Evolutionary conservation across 1,140 invertebrate genomes (phyloP).

Genomic region (Lepidurus couesii): DNA sequence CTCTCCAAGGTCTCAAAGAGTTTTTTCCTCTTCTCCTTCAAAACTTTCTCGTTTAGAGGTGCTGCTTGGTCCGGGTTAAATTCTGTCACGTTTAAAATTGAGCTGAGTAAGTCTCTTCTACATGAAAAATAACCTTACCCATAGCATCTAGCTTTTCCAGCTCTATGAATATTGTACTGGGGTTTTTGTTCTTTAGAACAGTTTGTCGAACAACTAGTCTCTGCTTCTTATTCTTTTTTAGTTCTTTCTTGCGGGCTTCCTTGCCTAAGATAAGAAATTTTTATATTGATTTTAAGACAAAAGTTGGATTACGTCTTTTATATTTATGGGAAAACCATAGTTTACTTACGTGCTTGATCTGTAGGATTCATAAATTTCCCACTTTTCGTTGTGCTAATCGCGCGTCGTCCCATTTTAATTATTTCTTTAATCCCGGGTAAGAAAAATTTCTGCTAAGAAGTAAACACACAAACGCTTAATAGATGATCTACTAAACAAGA

Average conservation of each 20-base stretch:
- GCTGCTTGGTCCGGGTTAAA: constrained; percentile 91
- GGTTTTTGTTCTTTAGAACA: constrained; percentile 97
- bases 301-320: constrained; percentile 17
- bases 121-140: constrained; percentile 55
- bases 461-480: neutral
- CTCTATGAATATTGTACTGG: constrained; percentile 84
- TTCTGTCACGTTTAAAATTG: constrained; percentile 53
- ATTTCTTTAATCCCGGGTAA: neutral
- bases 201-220: constrained; percentile 89
- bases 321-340: constrained; percentile 27
- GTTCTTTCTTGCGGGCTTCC: constrained; percentile 92
- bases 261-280: constrained; percentile 62
- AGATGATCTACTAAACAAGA: neutral
- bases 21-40: constrained; percentile 94
- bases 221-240: constrained; percentile 98
- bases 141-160: constrained; percentile 97
- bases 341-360: constrained; percentile 86
- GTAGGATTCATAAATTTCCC: constrained; percentile 99
- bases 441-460: neutral
- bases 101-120: constrained; percentile 41
- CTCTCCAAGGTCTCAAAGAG: constrained; percentile 90
- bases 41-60: constrained; percentile 89
- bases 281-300: constrained; percentile 8
- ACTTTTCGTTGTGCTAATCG: constrained; percentile 98
- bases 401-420: constrained; percentile 80